Evolutionary conservation across 2,797 vertebrate species (phyloP), one percentile per base, ranked within the genome.

Genomic region (Acanthopagrus latus): DNA sequence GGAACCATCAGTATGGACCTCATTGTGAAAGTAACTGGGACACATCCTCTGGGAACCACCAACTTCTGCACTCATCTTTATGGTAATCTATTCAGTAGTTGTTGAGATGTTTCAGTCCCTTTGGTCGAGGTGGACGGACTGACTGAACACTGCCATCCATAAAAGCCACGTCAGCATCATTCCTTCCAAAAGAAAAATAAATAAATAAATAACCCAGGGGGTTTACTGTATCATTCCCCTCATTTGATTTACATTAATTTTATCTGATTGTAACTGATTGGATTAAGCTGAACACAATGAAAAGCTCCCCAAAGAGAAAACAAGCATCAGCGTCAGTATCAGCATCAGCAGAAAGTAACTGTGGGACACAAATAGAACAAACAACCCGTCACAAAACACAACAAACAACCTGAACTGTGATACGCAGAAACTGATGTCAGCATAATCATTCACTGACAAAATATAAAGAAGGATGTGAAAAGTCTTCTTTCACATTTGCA

Each of bases 271-370:
- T 16, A 79, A 43, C 10, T 56, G 56, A 80, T 21, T 71, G 74
- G 56, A 76, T 82, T 72, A 72, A 50, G 52, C 14, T 10, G 20
- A 78, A 71, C 13, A 76, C 59, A 80, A 74, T 47, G 8, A 78
- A 76, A 56, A 13, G 2, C 20, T 71, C 58, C 48, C 58, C 21
- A 33, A 68, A 64, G 47, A 63, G 23, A 71, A 71, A 79, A 74
- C 52, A 50, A 86, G 43, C 51, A 44, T 74, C 7, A 27, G 9
- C 1, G 1, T 68, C 50, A 44, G 10, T 44, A 76, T 8, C 38
- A 38, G 8, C 38, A 38, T 8, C 38, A 50, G 20, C 25, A 51
- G 13, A 62, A 68, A 52, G 7, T 65, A n/a, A 68, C 62, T 46
- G n/a, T 1, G 21, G 60, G 41, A 46, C 54, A 63, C 46, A 57